Percentiles rank a stretch among this genome's conserved stretches.
Evolutionary conservation across 1,140 invertebrate genomes (phyloP).

Genomic region (Phortica variegata): DNA sequence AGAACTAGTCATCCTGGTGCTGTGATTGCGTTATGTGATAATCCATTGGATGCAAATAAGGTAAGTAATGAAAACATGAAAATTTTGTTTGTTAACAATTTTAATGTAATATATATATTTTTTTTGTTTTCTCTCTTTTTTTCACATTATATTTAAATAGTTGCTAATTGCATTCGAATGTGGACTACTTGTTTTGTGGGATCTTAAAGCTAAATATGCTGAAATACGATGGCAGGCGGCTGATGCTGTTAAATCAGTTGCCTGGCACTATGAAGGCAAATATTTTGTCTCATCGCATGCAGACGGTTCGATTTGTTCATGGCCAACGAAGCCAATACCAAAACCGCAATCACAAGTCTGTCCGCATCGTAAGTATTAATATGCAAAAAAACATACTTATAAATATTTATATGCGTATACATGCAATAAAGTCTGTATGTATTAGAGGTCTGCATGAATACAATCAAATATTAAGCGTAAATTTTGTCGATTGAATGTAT

Average conservation of each 20-base stretch:
- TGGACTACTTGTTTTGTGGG: constrained; percentile 94
- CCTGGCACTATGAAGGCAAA: constrained; percentile 98
- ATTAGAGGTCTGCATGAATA: no score
- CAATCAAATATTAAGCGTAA: no score
- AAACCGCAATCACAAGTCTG: constrained; percentile 81
- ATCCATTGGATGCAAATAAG: constrained; percentile 92
- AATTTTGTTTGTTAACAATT: not conserved
- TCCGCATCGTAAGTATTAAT: constrained; percentile 79
- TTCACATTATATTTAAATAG: constrained; percentile 63
- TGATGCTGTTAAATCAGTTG: constrained; percentile 80
- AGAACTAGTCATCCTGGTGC: constrained; percentile 92
- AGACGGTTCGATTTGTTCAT: constrained; percentile 92
- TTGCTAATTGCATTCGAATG: constrained; percentile 95
- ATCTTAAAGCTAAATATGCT: constrained; percentile 78
- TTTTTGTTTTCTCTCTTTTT: constrained; percentile 20
- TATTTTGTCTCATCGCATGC: constrained; percentile 96
- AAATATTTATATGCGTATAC: not conserved
- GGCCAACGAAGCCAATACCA: constrained; percentile 73
- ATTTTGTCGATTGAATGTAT: no score
- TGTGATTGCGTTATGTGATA: constrained; percentile 93
- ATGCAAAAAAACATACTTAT: not conserved
- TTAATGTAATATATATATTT: not conserved
- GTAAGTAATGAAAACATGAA: constrained; percentile 61
- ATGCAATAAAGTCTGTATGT: constrained; percentile 1
- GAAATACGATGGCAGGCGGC: constrained; percentile 79